Conservation (phyloP, 1,140 invertebrate genomes). For the Drosophila willistoni region DNA sequence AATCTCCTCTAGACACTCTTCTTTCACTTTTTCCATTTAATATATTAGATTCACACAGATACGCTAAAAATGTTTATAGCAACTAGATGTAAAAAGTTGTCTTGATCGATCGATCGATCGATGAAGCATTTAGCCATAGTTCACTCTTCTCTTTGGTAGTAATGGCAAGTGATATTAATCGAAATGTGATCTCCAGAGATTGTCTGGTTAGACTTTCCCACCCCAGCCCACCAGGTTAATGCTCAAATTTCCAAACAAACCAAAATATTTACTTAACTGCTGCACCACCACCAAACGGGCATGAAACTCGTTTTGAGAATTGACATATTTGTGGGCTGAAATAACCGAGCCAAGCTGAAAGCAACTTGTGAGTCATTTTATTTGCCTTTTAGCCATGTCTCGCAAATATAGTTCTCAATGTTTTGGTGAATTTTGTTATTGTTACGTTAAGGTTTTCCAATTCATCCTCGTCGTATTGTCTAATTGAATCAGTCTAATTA, state of each 20-base stretch:
- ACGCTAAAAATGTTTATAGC: too few species aligned
- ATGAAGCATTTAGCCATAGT: neutral
- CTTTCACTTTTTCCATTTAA: too few species aligned
- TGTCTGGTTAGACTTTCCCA: constrained; percentile 21
- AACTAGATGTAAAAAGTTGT: too few species aligned
- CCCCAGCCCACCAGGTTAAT: constrained; percentile 27
- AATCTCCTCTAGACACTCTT: too few species aligned
- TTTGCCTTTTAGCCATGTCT: constrained; percentile 56
- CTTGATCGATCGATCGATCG: neutral
- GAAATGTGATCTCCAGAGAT: neutral
- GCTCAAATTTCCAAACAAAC: constrained; percentile 47
- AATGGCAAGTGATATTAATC: neutral
- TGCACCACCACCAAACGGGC: constrained; percentile 31
- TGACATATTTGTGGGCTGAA: constrained; percentile 69
- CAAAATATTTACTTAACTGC: constrained; percentile 58
- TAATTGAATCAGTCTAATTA: constrained; percentile 13
- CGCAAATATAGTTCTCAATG: constrained; percentile 35
- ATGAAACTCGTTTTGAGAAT: constrained; percentile 63
- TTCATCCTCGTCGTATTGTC: neutral
- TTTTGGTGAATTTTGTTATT: neutral
- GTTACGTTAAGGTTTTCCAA: neutral
- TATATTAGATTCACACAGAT: too few species aligned
- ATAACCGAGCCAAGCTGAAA: constrained; percentile 33
- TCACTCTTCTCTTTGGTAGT: neutral
- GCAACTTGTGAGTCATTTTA: constrained; percentile 55